Conservation (phyloP, 2,888 invertebrate genomes). For the Malthinus flaveolus region DNA sequence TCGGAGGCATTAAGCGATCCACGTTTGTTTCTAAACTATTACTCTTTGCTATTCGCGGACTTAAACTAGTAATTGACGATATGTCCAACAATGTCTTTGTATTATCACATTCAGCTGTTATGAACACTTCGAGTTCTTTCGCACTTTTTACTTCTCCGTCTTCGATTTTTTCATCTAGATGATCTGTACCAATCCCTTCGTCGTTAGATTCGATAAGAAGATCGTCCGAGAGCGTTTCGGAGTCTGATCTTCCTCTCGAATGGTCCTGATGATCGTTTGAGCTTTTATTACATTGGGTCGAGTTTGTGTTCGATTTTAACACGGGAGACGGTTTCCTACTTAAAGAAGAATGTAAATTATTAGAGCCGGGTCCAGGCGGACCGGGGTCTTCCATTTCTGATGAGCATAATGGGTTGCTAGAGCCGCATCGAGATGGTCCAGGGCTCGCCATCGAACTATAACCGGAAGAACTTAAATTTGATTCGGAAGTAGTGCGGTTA, state of each 20-base stretch:
- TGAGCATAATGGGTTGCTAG: constrained; percentile 77
- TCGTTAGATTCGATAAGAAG: constrained; percentile 73
- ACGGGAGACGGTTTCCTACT: constrained; percentile 62
- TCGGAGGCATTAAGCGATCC: constrained; percentile 49
- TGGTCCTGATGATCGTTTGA: constrained; percentile 56
- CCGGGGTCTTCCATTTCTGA: constrained; percentile 76
- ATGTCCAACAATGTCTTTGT: constrained; percentile 55
- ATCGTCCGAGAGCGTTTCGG: constrained; percentile 75
- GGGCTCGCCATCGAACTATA: constrained; percentile 87
- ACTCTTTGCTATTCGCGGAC: constrained; percentile 61
- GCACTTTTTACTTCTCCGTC: constrained; percentile 70
- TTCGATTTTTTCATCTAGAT: constrained; percentile 69
- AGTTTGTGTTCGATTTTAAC: constrained; percentile 61
- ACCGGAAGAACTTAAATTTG: constrained; percentile 81
- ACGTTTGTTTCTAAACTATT: constrained; percentile 60
- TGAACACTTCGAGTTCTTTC: constrained; percentile 62
- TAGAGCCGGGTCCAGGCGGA: constrained; percentile 57
- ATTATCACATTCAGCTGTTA: constrained; percentile 52
- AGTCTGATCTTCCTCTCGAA: constrained; percentile 69
- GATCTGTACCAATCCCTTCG: constrained; percentile 78
- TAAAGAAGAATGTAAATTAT: constrained; percentile 40
- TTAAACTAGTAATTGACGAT: constrained; percentile 54
- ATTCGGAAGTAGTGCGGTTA: constrained; percentile 79
- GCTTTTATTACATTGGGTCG: constrained; percentile 34
- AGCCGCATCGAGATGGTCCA: constrained; percentile 79